Percentiles rank a stretch among this genome's conserved stretches.
Conservation (phyloP, 2,113 vertebrate genomes). For the Halcyon senegalensis region DNA sequence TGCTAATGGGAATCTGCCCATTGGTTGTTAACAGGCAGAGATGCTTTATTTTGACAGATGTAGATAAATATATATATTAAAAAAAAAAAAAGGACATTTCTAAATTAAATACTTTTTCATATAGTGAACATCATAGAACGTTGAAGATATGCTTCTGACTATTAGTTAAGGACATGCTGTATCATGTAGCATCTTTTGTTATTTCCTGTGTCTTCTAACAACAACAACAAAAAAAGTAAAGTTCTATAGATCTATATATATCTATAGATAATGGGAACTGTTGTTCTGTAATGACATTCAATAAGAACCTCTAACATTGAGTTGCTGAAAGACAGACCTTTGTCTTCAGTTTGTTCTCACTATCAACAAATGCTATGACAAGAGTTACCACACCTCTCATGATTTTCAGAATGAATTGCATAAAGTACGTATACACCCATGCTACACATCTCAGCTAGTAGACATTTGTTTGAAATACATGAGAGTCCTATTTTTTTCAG, state of each 20-base stretch:
- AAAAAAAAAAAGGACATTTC: background rate
- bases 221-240: background rate
- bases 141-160: background rate
- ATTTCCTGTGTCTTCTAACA: background rate
- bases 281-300: background rate
- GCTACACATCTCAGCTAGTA: background rate
- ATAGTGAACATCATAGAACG: background rate
- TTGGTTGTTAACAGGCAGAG: background rate
- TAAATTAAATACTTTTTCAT: background rate
- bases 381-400: background rate
- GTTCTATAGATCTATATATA: background rate
- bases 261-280: background rate
- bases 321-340: background rate
- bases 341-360: background rate
- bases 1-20: background rate
- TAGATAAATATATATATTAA: background rate
- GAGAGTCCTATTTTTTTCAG: background rate
- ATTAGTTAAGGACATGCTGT: background rate
- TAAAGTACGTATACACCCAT: background rate
- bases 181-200: background rate
- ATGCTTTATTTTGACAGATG: background rate
- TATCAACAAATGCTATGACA: background rate
- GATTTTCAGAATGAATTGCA: background rate
- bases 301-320: rapidly evolving
- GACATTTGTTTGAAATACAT: background rate